These are phyloP conservation scores for Oscheius sp. DNA, from an alignment of 2,888 invertebrate genomes.

Conservation along the genomic window DNA sequence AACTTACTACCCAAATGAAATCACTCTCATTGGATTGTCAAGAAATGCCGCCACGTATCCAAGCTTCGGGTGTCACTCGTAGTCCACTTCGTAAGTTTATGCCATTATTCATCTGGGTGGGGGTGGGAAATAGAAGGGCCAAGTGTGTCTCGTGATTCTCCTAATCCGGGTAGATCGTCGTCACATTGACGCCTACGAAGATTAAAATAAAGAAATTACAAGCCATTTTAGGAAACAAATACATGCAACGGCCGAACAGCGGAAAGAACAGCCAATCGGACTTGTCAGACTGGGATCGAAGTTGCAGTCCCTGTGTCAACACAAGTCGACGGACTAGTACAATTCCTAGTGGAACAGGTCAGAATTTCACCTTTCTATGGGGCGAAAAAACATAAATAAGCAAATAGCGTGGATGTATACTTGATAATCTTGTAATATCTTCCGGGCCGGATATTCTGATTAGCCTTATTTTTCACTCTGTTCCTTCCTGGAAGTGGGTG, in stretches of 20 bases:
- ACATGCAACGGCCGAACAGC: conserved; percentile 18
- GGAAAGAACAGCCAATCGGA: conserved; percentile 61
- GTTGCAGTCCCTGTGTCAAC: conserved; percentile 53
- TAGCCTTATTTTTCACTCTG: conserved; percentile 40
- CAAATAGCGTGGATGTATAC: conserved; percentile 55
- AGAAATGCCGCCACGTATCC: conserved; percentile 67
- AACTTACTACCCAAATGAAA: conserved; percentile 72
- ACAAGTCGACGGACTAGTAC: conserved; percentile 52
- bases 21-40: conserved; percentile 72
- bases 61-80: conserved; percentile 37
- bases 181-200: conserved; percentile 2
- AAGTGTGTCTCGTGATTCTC: background rate
- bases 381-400: conserved; percentile 68
- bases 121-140: background rate
- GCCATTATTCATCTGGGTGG: background rate
- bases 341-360: conserved; percentile 42
- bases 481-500: background rate
- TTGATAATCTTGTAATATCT: no score
- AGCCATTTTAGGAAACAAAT: conserved; percentile 19
- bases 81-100: conserved; percentile 48
- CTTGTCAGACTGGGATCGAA: conserved; percentile 63
- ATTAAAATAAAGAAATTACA: no score
- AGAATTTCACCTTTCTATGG: conserved; percentile 21
- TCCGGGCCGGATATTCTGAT: no score
- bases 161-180: background rate